Percentiles rank a stretch among this genome's conserved stretches.
Evolutionary conservation across 2,797 vertebrate species (phyloP).

Genomic region (Darevskia nairensis): DNA sequence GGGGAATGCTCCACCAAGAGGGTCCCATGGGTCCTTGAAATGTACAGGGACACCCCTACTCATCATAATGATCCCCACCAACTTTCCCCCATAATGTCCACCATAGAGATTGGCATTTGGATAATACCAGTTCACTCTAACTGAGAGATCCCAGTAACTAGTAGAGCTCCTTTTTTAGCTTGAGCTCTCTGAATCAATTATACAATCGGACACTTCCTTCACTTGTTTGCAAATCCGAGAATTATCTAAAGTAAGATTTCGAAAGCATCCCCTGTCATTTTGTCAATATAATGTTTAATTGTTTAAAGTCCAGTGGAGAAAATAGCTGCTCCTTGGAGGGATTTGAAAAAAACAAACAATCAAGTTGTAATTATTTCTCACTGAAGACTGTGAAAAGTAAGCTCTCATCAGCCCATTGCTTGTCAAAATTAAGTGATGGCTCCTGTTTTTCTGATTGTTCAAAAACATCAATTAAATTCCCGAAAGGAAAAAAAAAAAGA

Average conservation of each 20-base stretch:
- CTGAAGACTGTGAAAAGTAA: slow-evolving; percentile 58
- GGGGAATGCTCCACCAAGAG: background rate
- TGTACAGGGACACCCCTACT: background rate
- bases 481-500: slow-evolving; percentile 30
- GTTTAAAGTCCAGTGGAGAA: slow-evolving; percentile 27
- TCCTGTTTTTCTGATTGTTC: slow-evolving; percentile 59
- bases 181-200: background rate
- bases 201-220: background rate
- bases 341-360: slow-evolving; percentile 44
- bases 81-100: slow-evolving; percentile 4
- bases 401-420: slow-evolving; percentile 55
- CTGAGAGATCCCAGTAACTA: background rate
- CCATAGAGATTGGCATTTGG: accelerated
- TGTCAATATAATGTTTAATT: background rate
- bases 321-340: slow-evolving; percentile 36
- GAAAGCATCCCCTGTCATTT: background rate
- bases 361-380: slow-evolving; percentile 57
- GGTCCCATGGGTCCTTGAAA: background rate
- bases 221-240: background rate
- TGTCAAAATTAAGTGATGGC: slow-evolving; percentile 70
- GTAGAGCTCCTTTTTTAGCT: background rate
- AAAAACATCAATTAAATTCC: slow-evolving; percentile 72
- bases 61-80: background rate
- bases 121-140: background rate
- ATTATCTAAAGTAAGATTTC: background rate